Conservation (phyloP, 2,888 invertebrate genomes). For the Lapara coniferarum region DNA sequence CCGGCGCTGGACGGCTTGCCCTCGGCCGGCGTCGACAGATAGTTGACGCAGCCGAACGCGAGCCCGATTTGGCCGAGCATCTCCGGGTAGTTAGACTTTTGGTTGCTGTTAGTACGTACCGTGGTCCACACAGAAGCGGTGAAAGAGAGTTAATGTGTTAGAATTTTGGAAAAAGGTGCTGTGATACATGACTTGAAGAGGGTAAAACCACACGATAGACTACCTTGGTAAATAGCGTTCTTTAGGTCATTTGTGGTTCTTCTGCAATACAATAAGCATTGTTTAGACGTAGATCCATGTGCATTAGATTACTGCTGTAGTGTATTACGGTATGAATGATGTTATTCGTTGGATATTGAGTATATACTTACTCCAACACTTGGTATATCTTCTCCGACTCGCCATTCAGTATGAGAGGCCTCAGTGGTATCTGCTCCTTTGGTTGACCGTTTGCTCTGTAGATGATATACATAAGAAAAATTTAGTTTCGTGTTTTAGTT, state of each 20-base stretch:
- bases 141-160: slow-evolving; percentile 56
- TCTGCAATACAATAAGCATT: slow-evolving; percentile 75
- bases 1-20: slow-evolving; percentile 33
- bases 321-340: slow-evolving; percentile 40
- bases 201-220: slow-evolving; percentile 67
- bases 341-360: slow-evolving; percentile 30
- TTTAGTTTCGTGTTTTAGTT: neutral
- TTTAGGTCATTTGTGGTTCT: slow-evolving; percentile 81
- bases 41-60: slow-evolving; percentile 81
- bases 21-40: slow-evolving; percentile 68
- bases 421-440: slow-evolving; percentile 90
- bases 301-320: slow-evolving; percentile 37
- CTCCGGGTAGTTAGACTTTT: slow-evolving; percentile 81
- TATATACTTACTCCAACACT: slow-evolving; percentile 87
- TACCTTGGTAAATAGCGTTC: slow-evolving; percentile 81
- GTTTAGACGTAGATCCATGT: slow-evolving; percentile 38
- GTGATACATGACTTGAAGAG: slow-evolving; percentile 34
- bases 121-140: slow-evolving; percentile 59
- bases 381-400: slow-evolving; percentile 87
- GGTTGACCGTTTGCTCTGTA: slow-evolving; percentile 77
- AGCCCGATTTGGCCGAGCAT: slow-evolving; percentile 82
- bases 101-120: slow-evolving; percentile 72
- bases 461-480: slow-evolving; percentile 26
- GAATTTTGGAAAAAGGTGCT: slow-evolving; percentile 31
- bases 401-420: slow-evolving; percentile 88